A percentile compares a stretch with the other conserved stretches of the same genome.
These are phyloP conservation scores for Pseudomyrmex concolor DNA, from an alignment of 1,140 invertebrate species.

Conservation along the genomic window DNA sequence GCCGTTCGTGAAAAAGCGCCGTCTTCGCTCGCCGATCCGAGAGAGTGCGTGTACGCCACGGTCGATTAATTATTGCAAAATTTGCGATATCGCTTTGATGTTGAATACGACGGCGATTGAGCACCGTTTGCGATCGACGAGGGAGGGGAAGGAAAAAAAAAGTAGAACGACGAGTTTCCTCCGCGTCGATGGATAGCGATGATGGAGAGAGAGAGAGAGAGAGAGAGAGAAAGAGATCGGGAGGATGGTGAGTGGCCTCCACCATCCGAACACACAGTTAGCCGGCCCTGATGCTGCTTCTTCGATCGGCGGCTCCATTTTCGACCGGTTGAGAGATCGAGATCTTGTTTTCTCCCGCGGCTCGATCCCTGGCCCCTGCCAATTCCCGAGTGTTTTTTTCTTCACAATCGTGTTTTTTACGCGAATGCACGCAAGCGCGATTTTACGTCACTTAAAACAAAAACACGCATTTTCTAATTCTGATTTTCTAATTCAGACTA, in stretches of 20 bases:
- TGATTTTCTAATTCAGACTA: neutral
- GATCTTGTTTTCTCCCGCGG: constrained; percentile 54
- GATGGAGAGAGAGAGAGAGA: neutral
- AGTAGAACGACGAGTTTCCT: constrained; percentile 72
- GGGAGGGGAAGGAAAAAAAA: constrained; percentile 42
- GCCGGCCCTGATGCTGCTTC: constrained; percentile 64
- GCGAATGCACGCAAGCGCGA: neutral
- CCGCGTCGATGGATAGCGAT: constrained; percentile 18
- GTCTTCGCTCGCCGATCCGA: neutral
- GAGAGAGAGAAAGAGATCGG: constrained; percentile 26
- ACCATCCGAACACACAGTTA: constrained; percentile 67
- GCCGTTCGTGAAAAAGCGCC: neutral
- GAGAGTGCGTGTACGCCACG: constrained; percentile 23
- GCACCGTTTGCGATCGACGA: constrained; percentile 58
- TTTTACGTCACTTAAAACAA: neutral
- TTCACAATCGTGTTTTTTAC: constrained; percentile 4
- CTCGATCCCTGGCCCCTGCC: constrained; percentile 25
- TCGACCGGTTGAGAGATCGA: constrained; percentile 48
- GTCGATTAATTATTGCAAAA: constrained; percentile 35
- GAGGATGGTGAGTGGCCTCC: neutral
- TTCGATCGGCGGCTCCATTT: constrained; percentile 62
- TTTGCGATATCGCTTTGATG: constrained; percentile 35
- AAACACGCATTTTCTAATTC: neutral
- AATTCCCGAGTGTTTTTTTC: neutral
- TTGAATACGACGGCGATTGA: constrained; percentile 42